Evolutionary conservation across 2,888 invertebrate species (phyloP), one percentile per base, ranked within the genome.

Genomic region (Panopea generosa): DNA sequence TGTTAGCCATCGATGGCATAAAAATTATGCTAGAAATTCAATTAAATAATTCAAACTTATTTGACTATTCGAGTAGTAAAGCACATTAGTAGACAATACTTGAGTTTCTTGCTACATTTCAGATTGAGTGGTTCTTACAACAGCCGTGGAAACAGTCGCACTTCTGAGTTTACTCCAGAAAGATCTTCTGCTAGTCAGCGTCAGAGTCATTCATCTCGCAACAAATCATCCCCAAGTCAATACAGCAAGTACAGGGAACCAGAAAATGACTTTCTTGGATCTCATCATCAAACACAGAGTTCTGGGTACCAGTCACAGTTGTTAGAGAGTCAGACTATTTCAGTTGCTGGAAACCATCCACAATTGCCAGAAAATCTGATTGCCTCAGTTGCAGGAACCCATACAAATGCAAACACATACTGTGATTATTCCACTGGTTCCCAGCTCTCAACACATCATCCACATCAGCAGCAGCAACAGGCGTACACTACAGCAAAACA

Each of bases 231-330:
- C 14, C 33, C 29, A 2, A 22, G 45, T 33, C 62, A 49, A 16
- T 50, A 22, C 7, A 38, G 53, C 33, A 76, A 62, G 57, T 33
- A 59, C 53, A 45, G 70, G 57, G 75, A 80, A 56, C 50, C 75
- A 62, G 79, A 79, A 43, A 33, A 20, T 29, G 65, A 65, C 27
- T 40, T 27, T 22, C 55, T 53, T 45, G 61, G 33, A 49, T 76
- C 63, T 3, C 66, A 69, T 49, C 67, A 75, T 40, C 79, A 75
- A 4, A 65, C 72, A 20, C 73, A 73, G 43, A 77, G 73, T 40
- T 82, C 82, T 27, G 78, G 78, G 69, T 76, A 78, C 68, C 82
- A 78, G 75, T 71, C 76, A 18, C 75, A 80, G 40, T 45, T 76
- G 22, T 69, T 56, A 26, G 76, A 65, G 22, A 78, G 74, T 60